Evolutionary conservation across 1,140 invertebrate species (phyloP), one percentile per base, ranked within the genome.

Genomic region (Pseudomyrmex cubaensis): DNA sequence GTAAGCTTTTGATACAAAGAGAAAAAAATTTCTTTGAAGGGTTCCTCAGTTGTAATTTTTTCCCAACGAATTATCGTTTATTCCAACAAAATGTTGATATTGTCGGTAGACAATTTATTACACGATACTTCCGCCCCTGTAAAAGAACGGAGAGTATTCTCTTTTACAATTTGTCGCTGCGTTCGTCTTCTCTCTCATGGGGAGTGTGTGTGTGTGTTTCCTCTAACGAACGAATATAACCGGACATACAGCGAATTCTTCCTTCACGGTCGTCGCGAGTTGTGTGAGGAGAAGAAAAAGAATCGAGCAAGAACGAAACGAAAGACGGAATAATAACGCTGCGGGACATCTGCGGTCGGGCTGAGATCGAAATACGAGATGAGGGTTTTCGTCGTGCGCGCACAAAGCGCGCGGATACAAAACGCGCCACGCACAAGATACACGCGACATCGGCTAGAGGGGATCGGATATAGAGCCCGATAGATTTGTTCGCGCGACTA

Each of bases 291-390:
- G 13, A 13, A 17, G 72, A 77, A 59, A 76, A 83, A 83, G 72
- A 83, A 66, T 59, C 35, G 46, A 48, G 62, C 50, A 73, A 35
- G 66, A 63, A 78, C 63, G 74, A 46, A 63, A 80, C 67, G 69
- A 78, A 83, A 70, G 75, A 70, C 77, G 73, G 84, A 70, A 85
- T 83, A 88, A 89, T 88, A 84, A 89, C 87, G 63, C 87, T 69
- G 87, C 87, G 87, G 87, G 87, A 88, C 87, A 88, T 89, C 87
- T 86, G 87, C 80, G 87, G 86, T 88, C 57, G 84, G 59, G 44
- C 66, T 50, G 61, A 88, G 87, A 89, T 88, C 84, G 87, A 88
- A 88, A 86, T 85, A 88, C 70, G 86, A 89, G 87, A 88, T 87
- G 76, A 87, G 46, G 54, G 54, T 66, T 82, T 80, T 61, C 70